A percentile compares a stretch with the other conserved stretches of the same genome.
Evolutionary conservation across 2,797 vertebrate species (phyloP).

Genomic region (Macrochelys suwanniensis): DNA sequence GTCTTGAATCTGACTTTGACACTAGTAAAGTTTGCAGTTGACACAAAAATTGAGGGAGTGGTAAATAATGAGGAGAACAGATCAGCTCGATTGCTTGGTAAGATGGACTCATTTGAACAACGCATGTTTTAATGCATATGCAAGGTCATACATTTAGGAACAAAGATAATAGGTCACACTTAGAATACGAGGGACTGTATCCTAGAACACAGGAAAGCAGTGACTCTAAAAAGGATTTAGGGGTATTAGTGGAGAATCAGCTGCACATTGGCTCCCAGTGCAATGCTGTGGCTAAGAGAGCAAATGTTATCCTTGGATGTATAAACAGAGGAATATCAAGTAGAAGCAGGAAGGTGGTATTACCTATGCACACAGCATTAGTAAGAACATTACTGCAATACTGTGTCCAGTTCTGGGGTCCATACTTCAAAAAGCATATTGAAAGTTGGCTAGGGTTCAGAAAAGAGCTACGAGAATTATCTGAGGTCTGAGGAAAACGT

Average conservation of each 20-base stretch:
- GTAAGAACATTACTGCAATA: neutral
- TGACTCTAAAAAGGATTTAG: neutral
- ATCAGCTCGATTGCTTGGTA: constrained; percentile 7
- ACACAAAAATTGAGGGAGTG: constrained; percentile 5
- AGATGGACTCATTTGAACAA: constrained; percentile 24
- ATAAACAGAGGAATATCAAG: neutral
- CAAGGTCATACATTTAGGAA: neutral
- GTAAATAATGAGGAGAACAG: constrained; percentile 30
- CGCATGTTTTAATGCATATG: neutral
- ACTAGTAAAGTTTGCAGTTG: constrained; percentile 22
- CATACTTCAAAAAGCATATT: neutral
- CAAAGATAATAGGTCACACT: neutral
- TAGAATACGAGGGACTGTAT: neutral
- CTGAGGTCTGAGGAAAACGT: neutral
- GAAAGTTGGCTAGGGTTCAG: neutral
- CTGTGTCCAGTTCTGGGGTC: neutral
- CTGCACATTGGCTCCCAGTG: rapidly evolving
- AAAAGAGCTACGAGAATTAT: neutral
- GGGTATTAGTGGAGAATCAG: neutral
- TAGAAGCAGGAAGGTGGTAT: neutral
- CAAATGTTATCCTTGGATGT: neutral
- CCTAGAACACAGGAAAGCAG: neutral
- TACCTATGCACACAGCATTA: neutral
- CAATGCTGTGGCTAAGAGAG: neutral
- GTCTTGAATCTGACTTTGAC: too few species aligned